Evolutionary conservation across 2,797 vertebrate genomes (phyloP).

Genomic region (Helicolenus hilgendorfi): DNA sequence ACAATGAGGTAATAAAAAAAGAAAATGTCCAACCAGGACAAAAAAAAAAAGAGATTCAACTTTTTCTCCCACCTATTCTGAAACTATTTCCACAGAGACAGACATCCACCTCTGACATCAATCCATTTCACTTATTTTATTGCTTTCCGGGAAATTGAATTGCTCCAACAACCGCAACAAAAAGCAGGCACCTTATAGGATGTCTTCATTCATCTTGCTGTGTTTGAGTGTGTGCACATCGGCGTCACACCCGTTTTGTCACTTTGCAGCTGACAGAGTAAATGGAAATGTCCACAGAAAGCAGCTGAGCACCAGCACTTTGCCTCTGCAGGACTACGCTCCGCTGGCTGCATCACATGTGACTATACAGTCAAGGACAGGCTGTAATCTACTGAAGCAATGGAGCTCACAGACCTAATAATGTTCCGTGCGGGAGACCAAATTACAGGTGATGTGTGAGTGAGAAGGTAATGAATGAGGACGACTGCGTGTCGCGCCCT

Average conservation of each 20-base stretch:
- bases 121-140: background rate
- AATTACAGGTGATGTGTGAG: constrained; percentile 32
- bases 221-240: background rate
- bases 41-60: background rate
- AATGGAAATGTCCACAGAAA: constrained; percentile 48
- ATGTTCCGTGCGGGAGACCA: constrained; percentile 6
- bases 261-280: constrained; percentile 21
- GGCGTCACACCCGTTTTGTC: constrained; percentile 22
- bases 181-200: background rate
- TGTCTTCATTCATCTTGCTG: constrained; percentile 29
- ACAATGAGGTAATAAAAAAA: background rate
- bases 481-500: background rate
- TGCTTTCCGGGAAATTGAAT: constrained; percentile 19
- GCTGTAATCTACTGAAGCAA: background rate
- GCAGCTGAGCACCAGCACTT: background rate
- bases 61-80: background rate
- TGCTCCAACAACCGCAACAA: background rate
- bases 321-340: background rate
- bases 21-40: background rate
- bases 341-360: background rate
- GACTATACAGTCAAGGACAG: background rate
- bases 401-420: constrained; percentile 19
- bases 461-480: constrained; percentile 11
- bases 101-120: constrained; percentile 1
- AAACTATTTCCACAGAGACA: background rate